These are phyloP conservation scores for Morphnarchus princeps DNA, from an alignment of 2,113 vertebrate genomes.

Conservation along the genomic window DNA sequence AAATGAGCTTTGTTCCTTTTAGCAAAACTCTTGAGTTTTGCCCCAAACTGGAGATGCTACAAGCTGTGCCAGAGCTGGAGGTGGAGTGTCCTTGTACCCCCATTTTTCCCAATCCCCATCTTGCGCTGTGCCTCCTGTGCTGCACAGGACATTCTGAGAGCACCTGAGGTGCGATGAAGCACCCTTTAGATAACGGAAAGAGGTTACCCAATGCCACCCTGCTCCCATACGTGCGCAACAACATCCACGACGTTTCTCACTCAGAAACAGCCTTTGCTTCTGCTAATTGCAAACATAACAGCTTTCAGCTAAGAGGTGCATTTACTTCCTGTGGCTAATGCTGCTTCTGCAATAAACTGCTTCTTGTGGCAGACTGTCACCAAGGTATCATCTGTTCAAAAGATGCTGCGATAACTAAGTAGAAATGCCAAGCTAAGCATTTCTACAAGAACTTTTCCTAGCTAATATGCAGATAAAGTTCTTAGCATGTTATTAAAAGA, in stretches of 20 bases:
- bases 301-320: not conserved
- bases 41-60: not conserved
- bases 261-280: not conserved
- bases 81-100: not conserved
- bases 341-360: not conserved
- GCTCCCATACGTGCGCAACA: accelerated
- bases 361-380: not conserved
- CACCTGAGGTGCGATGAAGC: not conserved
- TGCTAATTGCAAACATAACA: not conserved
- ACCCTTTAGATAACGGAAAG: not conserved
- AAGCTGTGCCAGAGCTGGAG: not conserved
- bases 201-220: not conserved
- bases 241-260: accelerated
- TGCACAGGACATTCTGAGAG: not conserved
- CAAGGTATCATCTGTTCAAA: not conserved
- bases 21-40: not conserved
- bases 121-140: not conserved
- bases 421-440: not conserved
- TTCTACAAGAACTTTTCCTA: not conserved
- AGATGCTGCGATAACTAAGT: not conserved
- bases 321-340: not conserved
- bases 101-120: not conserved
- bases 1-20: not conserved
- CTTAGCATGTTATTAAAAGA: not conserved
- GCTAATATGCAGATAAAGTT: not conserved